Base-by-base conservation (phyloP, 1,140 invertebrate genomes). In the Hyles vespertilio region DNA sequence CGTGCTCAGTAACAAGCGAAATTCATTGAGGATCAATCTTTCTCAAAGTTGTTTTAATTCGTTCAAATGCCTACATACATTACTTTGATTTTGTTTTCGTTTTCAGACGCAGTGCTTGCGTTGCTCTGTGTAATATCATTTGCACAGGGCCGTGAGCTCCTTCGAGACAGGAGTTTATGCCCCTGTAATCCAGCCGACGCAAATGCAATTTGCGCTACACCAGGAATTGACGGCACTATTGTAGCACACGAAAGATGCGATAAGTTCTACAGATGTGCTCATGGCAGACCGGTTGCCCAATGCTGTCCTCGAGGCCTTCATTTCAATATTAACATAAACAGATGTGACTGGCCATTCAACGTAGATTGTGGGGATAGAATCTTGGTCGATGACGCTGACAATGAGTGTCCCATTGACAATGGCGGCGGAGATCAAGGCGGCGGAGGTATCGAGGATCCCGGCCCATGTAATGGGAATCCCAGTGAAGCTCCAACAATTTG, bases 261-360 rank as follows among this genome's bases (percentile, higher is more conserved):
- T 12, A 33, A 65, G 11, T 70, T 56, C 50, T 70, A 70, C 40
- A 58, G 57, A 47, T 70, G 69, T 34, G 33, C 10, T 51, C 12
- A 59, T 34, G 69, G 66, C 36, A 36, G 36, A 46, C 60, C 59
- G 22, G 56, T 69, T 3, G 12, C 52, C n/a, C 73, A 72, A 5
- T 92, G 90, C 57, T 89, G 86, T 9, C 67, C 79, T 0, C 65
- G 76, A 34, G 40, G 56, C 2, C 89, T 89, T 56, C 74, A 91
- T 63, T 93, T 90, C 67, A 92, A 93, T 76, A 82, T 92, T 58
- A 54, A 80, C 36, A 63, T 66, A 7, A 79, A 91, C 80, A 76
- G 90, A 54, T 90, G 94, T 77, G 89, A 93, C 66, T 87, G 92
- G 90, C 81, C 91, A 5, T 9, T 64, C 5, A 61, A 63, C 3